Base-by-base conservation (phyloP, 2,113 vertebrate species). In the Pycnonotus jocosus region DNA sequence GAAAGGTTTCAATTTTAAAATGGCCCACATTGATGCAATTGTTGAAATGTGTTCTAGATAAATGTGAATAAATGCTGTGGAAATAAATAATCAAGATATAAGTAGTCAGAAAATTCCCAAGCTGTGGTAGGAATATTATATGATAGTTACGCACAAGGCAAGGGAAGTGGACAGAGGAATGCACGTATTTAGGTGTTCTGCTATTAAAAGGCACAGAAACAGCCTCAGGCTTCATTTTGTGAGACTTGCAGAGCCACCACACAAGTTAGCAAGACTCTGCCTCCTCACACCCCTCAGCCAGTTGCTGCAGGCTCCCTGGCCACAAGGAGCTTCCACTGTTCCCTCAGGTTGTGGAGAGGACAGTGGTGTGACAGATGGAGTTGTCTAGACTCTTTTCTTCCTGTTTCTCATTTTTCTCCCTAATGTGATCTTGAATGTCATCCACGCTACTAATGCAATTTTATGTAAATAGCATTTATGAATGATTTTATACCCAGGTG, bases 401-500 rank as follows among this genome's bases (percentile, higher is more conserved):
- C 51, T 84, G 4, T 57, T 53, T n/a, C 57, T 51, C 23, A 2
- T 66, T 85, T 86, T 23, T 84, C 22, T 84, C 42, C 47, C 69
- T 22, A 56, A 30, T 81, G 48, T 71, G 69, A 31, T 56, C 28
- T 83, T 80, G 37, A 69, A 42, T 70, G n/a, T 54, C 48, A 50
- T 56, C 31, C 12, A 22, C 25, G 10, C 30, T 48, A 40, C 21
- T 92, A 51, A 31, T 73, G 23, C 33, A 45, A 17, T 88, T 91
- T 91, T 81, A 5, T 81, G 6, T 62, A 71, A 84, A 8, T 56
- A 35, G 33, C 28, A 18, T 65, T 64, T 54, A 38, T 65, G 54
- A 11, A 58, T 85, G 9, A 33, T 74, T 80, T 70, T 81, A 24
- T 57, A 68, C 91, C 54, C 81, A 97, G 98, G 98, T 94, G 97